Base-by-base conservation (phyloP, 2,797 vertebrate genomes). In the Poecilia gillii region DNA sequence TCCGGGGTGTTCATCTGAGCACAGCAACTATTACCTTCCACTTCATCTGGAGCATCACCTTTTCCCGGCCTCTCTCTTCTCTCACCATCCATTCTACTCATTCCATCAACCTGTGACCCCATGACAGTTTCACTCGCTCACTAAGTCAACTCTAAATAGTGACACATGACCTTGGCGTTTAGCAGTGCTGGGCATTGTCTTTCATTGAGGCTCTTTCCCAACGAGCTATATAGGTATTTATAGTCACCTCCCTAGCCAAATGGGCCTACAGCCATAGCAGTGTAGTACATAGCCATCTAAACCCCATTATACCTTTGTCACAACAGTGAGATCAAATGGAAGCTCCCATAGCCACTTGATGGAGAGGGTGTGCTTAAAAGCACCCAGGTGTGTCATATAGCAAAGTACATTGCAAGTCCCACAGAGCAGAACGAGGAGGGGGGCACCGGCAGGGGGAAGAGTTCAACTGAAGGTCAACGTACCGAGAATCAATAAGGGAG, bases 291-390 rank as follows among this genome's bases (percentile, higher is more conserved):
- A 90, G 90, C 94, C 94, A 96, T 96, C 95, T 93, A 96, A 93
- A 94, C 92, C 94, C 96, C 95, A 96, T 96, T 96, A 96, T 92
- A 93, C 93, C 91, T 93, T 93, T 94, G 94, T 95, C 95, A 95
- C 94, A 94, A 94, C 93, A 91, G 90, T 91, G 91, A 93, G 90
- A 92, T 92, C 93, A 96, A 95, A 96, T 96, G 94, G 94, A 94
- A 92, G 94, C 93, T 95, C 93, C 95, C 95, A 94, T 94, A 94
- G 93, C 91, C 77, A 76, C 83, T 88, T 94, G 95, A 96, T 96
- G 93, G 94, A 95, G 92, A 93, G 94, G 94, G 91, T 93, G 93
- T 92, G 93, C 93, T 95, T 95, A 95, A 94, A 93, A 92, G 93
- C 95, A 94, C 93, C 94, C 95, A 95, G 94, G 94, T 95, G 93